phyloP scores from a whole-genome alignment of 2,888 invertebrate genomes.

The Tanaodytes sp. region DNA sequence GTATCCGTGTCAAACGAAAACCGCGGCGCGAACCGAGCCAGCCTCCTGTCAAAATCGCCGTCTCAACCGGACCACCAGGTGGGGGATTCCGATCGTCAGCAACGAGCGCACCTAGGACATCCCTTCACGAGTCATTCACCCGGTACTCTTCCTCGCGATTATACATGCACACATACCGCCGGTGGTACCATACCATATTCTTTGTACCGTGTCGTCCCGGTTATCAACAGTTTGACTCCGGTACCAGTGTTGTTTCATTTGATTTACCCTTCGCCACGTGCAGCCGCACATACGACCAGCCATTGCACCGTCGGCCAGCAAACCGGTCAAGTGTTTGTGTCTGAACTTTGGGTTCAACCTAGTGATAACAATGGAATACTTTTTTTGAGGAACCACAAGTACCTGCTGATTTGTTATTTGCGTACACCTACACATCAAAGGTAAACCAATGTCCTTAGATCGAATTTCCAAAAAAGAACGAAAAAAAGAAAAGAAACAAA shows the following conservation, averaged over 20 bases:
- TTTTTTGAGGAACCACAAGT: background rate
- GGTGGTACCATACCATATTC: background rate
- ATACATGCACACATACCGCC: too few species aligned
- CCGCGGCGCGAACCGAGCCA: slow-evolving; percentile 27
- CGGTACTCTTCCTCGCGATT: slow-evolving; percentile 25
- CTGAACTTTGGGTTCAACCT: slow-evolving; percentile 2
- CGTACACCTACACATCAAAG: too few species aligned
- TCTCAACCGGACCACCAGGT: slow-evolving; percentile 20
- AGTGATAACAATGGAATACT: slow-evolving; percentile 14
- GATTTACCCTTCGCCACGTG: too few species aligned
- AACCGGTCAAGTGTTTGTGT: slow-evolving; percentile 15
- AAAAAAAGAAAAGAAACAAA: too few species aligned
- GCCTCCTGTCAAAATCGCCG: slow-evolving; percentile 41
- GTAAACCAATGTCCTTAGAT: too few species aligned
- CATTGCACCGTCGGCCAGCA: too few species aligned
- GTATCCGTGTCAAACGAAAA: slow-evolving; percentile 39
- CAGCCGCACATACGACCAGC: too few species aligned
- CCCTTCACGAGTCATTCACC: slow-evolving; percentile 48
- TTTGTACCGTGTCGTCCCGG: too few species aligned
- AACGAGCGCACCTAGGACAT: slow-evolving; percentile 27
- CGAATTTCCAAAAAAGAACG: too few species aligned
- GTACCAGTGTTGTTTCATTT: too few species aligned
- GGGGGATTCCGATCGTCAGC: slow-evolving; percentile 35
- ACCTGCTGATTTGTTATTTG: too few species aligned
- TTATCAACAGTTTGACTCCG: too few species aligned